phyloP scores from a whole-genome alignment of 2,888 invertebrate genomes.

The Nemapogon koenigi region DNA sequence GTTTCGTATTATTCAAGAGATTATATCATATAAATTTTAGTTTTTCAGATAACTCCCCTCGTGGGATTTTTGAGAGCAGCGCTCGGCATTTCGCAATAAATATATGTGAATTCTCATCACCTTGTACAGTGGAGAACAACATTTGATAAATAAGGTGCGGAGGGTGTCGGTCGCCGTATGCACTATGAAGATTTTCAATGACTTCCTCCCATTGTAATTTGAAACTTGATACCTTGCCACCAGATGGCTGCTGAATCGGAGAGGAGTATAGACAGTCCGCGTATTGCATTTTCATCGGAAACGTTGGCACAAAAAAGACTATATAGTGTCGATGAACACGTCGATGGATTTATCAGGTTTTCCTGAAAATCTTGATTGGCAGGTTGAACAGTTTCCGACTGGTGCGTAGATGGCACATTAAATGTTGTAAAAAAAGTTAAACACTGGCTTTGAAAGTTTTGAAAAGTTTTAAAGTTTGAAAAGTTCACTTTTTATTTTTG shows the following conservation, averaged over 20 bases:
- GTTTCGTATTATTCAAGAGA: slow-evolving; percentile 14
- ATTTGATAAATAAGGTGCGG: slow-evolving; percentile 13
- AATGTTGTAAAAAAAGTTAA: too few species aligned
- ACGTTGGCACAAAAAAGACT: slow-evolving; percentile 18
- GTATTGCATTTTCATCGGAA: slow-evolving; percentile 18
- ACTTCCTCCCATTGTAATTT: slow-evolving; percentile 12
- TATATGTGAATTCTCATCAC: slow-evolving; percentile 12
- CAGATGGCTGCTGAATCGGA: slow-evolving; percentile 17
- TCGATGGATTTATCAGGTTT: slow-evolving; percentile 16
- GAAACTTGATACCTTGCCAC: slow-evolving; percentile 19
- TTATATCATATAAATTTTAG: slow-evolving; percentile 16
- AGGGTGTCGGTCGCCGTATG: slow-evolving; percentile 13
- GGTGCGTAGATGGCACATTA: too few species aligned
- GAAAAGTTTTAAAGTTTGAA: too few species aligned
- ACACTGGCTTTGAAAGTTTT: too few species aligned
- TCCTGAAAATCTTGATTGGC: too few species aligned
- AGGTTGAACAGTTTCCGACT: too few species aligned
- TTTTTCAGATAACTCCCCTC: slow-evolving; percentile 7
- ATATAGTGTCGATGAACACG: slow-evolving; percentile 19
- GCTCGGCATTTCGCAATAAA: slow-evolving; percentile 13
- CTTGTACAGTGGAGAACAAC: slow-evolving; percentile 13
- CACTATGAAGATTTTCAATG: slow-evolving; percentile 7
- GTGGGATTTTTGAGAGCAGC: slow-evolving; percentile 14
- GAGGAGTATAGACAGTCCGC: slow-evolving; percentile 20
- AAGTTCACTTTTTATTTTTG: too few species aligned